Evolutionary conservation across 2,797 vertebrate genomes (phyloP).

Genomic region (Monodelphis domestica): DNA sequence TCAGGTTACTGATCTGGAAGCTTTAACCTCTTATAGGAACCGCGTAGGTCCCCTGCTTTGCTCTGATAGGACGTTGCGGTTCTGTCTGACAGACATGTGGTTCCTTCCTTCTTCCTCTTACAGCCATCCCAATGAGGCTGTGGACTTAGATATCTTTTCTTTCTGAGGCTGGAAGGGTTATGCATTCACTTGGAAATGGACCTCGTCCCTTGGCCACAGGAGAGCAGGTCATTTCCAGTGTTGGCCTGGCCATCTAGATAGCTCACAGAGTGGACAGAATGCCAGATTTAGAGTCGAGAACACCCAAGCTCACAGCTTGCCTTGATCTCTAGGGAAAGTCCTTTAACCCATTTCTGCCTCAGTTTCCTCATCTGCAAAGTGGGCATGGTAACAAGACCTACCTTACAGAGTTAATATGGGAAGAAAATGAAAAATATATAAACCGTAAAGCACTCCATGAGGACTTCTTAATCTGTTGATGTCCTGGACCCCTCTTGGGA

Average conservation of each 20-base stretch:
- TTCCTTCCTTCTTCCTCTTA: not conserved
- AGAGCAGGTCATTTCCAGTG: not conserved
- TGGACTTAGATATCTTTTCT: not conserved
- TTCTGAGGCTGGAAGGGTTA: not conserved
- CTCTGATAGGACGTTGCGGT: not conserved
- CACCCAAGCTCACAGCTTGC: not conserved
- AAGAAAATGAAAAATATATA: not conserved
- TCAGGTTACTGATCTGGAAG: not conserved
- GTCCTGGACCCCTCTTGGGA: not conserved
- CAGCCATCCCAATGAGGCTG: not conserved
- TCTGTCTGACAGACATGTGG: not conserved
- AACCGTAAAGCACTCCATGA: not conserved
- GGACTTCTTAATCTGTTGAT: not conserved
- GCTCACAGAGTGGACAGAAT: not conserved
- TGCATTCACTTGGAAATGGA: not conserved
- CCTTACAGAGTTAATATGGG: not conserved
- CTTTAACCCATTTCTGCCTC: not conserved
- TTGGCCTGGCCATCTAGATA: not conserved
- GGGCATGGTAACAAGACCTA: too few relatives aligned
- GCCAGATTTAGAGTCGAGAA: not conserved
- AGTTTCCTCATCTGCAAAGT: not conserved
- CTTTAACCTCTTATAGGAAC: not conserved
- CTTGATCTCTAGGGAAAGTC: not conserved
- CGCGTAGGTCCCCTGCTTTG: not conserved
- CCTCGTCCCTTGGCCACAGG: not conserved